Evolutionary conservation across 2,113 vertebrate species (phyloP).

Genomic region (human (Homo sapiens)): GRCh38 chr7:113347501-113348000

Average conservation of each 20-base stretch:
- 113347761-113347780: neutral
- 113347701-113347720: neutral
- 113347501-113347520: neutral
- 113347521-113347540: neutral
- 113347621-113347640: neutral
- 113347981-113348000: neutral
- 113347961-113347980: neutral
- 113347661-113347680: neutral
- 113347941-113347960: neutral
- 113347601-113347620: neutral
- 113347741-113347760: neutral
- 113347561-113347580: neutral
- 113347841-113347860: neutral
- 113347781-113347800: neutral
- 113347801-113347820: neutral
- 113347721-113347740: neutral
- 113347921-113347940: neutral
- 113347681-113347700: neutral
- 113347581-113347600: neutral
- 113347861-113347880: neutral
- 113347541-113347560: neutral
- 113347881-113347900: neutral
- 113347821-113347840: neutral
- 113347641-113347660: neutral
- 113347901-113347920: neutral